Percentiles rank a stretch among this genome's conserved stretches.
These are phyloP conservation scores for Epinotia ramella DNA, from an alignment of 2,888 invertebrate species.

Conservation along the genomic window DNA sequence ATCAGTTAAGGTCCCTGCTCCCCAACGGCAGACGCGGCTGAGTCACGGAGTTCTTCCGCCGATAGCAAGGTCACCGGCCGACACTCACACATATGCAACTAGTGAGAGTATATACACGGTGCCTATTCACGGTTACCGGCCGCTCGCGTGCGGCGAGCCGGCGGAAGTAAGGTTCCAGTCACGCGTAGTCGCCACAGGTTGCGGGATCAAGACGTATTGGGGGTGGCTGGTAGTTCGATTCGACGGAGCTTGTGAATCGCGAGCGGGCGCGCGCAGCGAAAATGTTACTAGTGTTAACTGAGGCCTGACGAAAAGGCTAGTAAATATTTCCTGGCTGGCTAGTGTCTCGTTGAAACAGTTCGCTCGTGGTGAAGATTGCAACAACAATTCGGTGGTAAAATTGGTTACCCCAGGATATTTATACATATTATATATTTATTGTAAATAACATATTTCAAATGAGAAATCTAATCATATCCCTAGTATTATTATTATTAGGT, in stretches of 20 bases:
- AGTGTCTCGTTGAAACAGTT: not conserved
- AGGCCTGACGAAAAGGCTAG: conserved; percentile 1
- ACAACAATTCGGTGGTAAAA: not conserved
- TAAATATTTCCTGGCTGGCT: conserved; percentile 1
- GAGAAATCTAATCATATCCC: no score
- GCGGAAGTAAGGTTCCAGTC: not conserved
- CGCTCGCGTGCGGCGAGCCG: not conserved
- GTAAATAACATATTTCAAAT: no score
- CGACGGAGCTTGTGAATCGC: not conserved
- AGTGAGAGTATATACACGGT: conserved; percentile 17
- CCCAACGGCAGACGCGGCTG: conserved; percentile 77
- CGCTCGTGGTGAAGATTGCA: not conserved
- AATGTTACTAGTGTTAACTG: conserved; percentile 47
- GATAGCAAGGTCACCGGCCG: conserved; percentile 85
- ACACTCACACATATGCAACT: conserved; percentile 62
- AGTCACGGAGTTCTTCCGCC: conserved; percentile 83
- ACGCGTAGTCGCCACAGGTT: not conserved
- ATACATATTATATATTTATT: no score
- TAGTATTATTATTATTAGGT: no score
- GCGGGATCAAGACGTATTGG: not conserved
- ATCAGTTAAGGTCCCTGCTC: conserved; percentile 72
- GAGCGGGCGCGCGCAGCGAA: conserved; percentile 32
- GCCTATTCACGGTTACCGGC: not conserved
- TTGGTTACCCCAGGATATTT: no score
- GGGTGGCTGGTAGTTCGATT: not conserved